Conservation (phyloP, 1,140 invertebrate genomes). For the Teleopsis dalmanni region DNA sequence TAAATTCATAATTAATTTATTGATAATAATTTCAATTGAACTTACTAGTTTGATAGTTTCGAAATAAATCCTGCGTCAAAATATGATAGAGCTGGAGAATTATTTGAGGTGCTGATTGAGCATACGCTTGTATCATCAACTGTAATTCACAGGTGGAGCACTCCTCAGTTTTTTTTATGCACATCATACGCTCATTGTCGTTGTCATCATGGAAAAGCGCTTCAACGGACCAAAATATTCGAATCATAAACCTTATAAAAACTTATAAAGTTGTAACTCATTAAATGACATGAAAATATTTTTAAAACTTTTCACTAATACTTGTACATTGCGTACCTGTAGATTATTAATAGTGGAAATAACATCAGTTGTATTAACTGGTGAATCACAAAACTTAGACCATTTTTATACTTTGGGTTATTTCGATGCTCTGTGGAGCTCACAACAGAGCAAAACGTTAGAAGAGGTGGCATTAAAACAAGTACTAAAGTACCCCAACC, state of each 20-base stretch:
- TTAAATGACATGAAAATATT: too few relatives aligned
- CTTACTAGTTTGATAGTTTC: constrained; percentile 39
- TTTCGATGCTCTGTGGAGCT: constrained; percentile 47
- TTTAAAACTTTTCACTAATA: too few relatives aligned
- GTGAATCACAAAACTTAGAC: constrained; percentile 16
- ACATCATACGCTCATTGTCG: constrained; percentile 50
- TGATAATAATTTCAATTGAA: neutral
- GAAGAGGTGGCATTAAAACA: constrained; percentile 23
- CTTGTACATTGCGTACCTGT: constrained; percentile 53
- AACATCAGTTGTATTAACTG: constrained; percentile 48
- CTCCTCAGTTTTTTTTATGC: constrained; percentile 49
- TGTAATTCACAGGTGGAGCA: constrained; percentile 62
- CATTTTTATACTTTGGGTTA: constrained; percentile 45
- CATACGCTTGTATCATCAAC: constrained; percentile 65
- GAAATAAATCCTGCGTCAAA: constrained; percentile 45
- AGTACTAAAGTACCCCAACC: constrained; percentile 27
- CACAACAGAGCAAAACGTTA: constrained; percentile 28
- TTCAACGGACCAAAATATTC: constrained; percentile 66
- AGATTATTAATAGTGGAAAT: constrained; percentile 60
- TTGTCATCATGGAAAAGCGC: constrained; percentile 52
- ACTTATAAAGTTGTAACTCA: too few relatives aligned
- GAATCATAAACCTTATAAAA: too few relatives aligned
- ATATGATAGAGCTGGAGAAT: constrained; percentile 56
- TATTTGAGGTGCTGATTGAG: constrained; percentile 63
- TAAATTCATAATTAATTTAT: too few relatives aligned